phyloP scores from a whole-genome alignment of 2,113 vertebrate genomes.

The Semnopithecus entellus region DNA sequence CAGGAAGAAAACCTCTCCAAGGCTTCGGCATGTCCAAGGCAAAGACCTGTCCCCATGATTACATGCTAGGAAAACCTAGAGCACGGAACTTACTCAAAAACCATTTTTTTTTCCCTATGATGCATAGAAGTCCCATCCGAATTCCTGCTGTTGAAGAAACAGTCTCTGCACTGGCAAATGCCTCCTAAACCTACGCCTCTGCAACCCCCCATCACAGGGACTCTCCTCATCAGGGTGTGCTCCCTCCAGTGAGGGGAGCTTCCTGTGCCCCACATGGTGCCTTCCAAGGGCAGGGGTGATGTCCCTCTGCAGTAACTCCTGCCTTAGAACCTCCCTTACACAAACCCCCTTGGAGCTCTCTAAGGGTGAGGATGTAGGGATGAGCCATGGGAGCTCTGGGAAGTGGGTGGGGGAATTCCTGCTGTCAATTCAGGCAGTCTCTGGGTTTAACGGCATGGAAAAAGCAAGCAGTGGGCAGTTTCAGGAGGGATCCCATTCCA shows the following conservation, averaged over 20 bases:
- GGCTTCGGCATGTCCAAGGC: neutral
- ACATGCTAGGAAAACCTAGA: neutral
- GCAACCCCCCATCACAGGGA: too few species aligned
- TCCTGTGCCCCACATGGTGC: neutral
- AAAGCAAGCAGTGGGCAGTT: neutral
- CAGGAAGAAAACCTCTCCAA: neutral
- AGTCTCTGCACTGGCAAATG: neutral
- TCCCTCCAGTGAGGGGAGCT: neutral
- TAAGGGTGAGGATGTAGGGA: neutral
- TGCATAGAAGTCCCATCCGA: neutral
- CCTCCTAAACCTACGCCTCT: neutral
- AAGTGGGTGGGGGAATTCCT: neutral
- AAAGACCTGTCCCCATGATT: neutral
- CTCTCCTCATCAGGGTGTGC: accelerated
- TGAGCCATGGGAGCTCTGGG: neutral
- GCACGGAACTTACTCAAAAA: neutral
- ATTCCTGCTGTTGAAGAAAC: neutral
- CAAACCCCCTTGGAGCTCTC: neutral
- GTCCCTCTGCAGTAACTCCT: neutral
- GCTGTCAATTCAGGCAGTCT: neutral
- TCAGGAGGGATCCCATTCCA: neutral
- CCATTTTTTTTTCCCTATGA: neutral
- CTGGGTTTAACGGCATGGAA: neutral
- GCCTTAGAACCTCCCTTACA: neutral
- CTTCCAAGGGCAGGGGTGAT: neutral